Base-by-base conservation (phyloP, 2,888 invertebrate genomes). In the Prenolepis imparis region DNA sequence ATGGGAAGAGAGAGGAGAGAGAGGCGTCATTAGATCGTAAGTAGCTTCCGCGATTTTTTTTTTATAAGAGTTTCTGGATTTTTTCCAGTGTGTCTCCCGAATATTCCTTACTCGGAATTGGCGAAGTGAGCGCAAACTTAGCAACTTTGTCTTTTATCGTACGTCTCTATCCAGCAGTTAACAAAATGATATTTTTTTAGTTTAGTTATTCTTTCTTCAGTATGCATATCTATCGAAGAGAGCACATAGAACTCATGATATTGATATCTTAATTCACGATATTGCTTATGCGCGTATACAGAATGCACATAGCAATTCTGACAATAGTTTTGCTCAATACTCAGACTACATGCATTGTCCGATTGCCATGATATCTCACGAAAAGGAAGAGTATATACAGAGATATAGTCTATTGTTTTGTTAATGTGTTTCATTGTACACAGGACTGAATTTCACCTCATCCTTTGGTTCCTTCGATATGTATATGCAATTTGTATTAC, bases 21-120 rank as follows among this genome's bases (percentile, higher is more conserved):
- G 68, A 52, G 32, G 44, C 21, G 68, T 78, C 78, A 78, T 78
- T 68, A 78, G 78, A 78, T 78, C 78, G 44, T 59, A 78, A 78
- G 68, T 59, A 78, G 78, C 59, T 78, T 78, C 59, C 44, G 44
- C 44, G 78, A 78, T 68, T 59, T 78, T 52, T 52, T 68, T 52
- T 68, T 78, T 59, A 78, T 21, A 59, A 57, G 21, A 44, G 18
- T 36, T 68, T 78, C 68, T 48, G 28, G 36, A 78, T 44, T 59
- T 52, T 41, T 32, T 11, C 41, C 1, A 15, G 28, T 36, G 32
- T 64, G 11, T 52, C 48, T 74, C 28, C 28, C 48, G 41, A 3
- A 32, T 11, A 59, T 78, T 68, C 41, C 44, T 55, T 21, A 44
- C 32, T 36, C 39, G 24, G 8, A 36, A 59, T 78, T 21, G 44